Conservation (phyloP, 2,888 invertebrate genomes). For the Acleris cristana region DNA sequence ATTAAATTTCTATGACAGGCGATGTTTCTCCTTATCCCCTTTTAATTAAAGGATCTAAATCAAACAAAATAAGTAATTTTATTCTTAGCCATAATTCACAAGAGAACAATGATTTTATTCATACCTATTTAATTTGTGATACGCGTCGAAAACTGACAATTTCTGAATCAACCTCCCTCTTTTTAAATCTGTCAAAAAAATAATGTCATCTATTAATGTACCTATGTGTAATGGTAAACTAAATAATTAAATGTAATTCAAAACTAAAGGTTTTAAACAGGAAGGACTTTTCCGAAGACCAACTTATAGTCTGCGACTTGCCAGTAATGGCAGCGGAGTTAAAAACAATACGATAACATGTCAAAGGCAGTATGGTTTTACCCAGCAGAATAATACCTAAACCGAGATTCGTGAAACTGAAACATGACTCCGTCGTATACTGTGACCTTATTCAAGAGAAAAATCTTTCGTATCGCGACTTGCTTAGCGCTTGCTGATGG, state of each 20-base stretch:
- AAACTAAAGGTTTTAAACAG: background rate
- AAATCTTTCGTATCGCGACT: background rate
- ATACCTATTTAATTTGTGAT: too few relatives aligned
- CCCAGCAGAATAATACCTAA: slow-evolving; percentile 4
- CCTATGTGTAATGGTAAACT: too few relatives aligned
- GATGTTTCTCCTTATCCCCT: slow-evolving; percentile 51
- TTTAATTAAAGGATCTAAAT: slow-evolving; percentile 58
- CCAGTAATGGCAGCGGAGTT: too few relatives aligned
- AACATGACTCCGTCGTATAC: slow-evolving; percentile 5
- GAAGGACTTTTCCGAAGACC: background rate
- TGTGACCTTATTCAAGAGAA: background rate
- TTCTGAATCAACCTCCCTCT: too few relatives aligned
- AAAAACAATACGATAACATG: too few relatives aligned
- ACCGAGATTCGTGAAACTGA: slow-evolving; percentile 7
- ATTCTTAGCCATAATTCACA: background rate
- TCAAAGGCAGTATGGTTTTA: too few relatives aligned
- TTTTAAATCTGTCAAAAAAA: too few relatives aligned
- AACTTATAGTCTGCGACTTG: slow-evolving; percentile 8
- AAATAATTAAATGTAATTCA: background rate
- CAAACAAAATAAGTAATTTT: slow-evolving; percentile 42
- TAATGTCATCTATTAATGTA: too few relatives aligned
- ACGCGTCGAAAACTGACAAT: too few relatives aligned
- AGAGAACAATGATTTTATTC: background rate
- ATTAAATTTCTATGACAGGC: slow-evolving; percentile 56
- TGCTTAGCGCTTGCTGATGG: background rate